A percentile compares a stretch with the other conserved stretches of the same genome.
Conservation (phyloP, 1,140 invertebrate genomes). For the Anastrepha obliqua region DNA sequence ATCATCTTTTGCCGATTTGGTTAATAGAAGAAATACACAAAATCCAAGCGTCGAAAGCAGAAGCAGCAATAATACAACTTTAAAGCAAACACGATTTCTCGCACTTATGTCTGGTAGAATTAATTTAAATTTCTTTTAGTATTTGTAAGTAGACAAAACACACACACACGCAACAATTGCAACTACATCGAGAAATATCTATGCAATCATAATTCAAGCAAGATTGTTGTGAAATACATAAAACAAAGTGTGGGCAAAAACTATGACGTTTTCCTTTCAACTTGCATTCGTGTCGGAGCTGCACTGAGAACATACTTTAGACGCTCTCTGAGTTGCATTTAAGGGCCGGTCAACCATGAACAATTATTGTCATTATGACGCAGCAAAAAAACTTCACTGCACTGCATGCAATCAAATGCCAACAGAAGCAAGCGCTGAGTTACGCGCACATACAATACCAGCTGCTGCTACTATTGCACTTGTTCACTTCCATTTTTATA, state of each 20-base stretch:
- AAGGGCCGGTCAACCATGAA: not conserved
- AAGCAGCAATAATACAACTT: no score
- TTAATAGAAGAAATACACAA: no score
- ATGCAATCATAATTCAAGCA: not conserved
- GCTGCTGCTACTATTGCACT: slow-evolving; percentile 27
- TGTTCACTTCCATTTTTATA: not conserved
- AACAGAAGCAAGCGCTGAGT: not conserved
- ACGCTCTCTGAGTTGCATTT: not conserved
- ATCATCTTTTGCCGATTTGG: no score
- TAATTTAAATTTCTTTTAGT: not conserved
- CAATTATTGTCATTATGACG: not conserved
- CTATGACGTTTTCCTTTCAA: slow-evolving; percentile 31
- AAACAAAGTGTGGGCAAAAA: not conserved
- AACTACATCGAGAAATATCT: not conserved
- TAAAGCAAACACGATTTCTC: no score
- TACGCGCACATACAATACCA: not conserved
- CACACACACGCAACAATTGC: not conserved
- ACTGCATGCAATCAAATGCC: not conserved
- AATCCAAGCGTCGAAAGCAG: no score
- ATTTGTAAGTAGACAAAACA: not conserved
- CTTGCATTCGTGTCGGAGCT: not conserved
- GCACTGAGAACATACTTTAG: no score
- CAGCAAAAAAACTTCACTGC: not conserved
- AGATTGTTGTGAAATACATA: slow-evolving; percentile 1
- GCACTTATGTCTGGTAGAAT: no score